Conservation (phyloP, 2,797 vertebrate genomes). For the Rhabdomys pumilio region DNA sequence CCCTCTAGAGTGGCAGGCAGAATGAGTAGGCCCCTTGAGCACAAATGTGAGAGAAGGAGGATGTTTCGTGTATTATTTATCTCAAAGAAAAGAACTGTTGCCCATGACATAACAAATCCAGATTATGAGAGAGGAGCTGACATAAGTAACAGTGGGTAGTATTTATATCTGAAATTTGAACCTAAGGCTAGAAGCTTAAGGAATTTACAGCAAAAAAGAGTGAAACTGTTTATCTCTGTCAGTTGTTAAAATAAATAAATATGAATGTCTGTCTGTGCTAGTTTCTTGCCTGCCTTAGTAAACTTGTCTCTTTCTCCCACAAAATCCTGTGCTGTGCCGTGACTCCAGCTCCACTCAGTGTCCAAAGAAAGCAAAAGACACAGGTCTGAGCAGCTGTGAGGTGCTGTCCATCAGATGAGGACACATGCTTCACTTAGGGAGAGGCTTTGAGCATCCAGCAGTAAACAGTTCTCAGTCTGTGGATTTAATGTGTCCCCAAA, state of each 20-base stretch:
- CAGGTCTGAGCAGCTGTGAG: neutral
- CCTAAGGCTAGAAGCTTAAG: constrained; percentile 74
- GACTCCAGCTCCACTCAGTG: neutral
- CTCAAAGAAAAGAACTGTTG: constrained; percentile 55
- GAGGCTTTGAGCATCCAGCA: neutral
- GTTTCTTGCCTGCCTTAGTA: neutral
- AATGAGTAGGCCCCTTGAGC: neutral
- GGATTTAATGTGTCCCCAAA: neutral
- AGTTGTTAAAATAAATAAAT: constrained; percentile 34
- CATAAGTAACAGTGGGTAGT: constrained; percentile 73
- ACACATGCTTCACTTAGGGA: neutral
- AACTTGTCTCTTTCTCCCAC: neutral
- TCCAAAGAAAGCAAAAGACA: neutral
- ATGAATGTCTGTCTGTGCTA: neutral
- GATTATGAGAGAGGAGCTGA: constrained; percentile 78
- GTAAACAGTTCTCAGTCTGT: neutral
- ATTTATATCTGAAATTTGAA: constrained; percentile 76
- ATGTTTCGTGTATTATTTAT: constrained; percentile 72
- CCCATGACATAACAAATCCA: constrained; percentile 22
- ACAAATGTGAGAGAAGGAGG: neutral
- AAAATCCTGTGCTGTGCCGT: too few species aligned
- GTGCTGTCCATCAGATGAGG: neutral
- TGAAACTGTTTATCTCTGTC: constrained; percentile 56
- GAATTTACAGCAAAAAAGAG: constrained; percentile 47
- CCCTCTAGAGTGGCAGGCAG: neutral